Evolutionary conservation across 1,140 invertebrate genomes (phyloP).

Genomic region (Microplitis mediator): DNA sequence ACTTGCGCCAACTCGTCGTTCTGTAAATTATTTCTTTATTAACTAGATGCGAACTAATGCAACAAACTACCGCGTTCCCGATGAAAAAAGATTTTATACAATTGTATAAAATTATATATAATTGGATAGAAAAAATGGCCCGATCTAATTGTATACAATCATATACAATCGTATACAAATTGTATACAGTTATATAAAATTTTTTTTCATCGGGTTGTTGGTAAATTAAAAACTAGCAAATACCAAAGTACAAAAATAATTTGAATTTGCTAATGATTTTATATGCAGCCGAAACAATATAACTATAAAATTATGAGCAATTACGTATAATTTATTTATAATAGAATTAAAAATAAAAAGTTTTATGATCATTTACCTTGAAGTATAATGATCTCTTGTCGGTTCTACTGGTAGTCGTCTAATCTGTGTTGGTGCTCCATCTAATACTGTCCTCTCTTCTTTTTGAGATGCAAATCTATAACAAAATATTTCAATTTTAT

Average conservation of each 20-base stretch:
- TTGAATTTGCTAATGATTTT: no score
- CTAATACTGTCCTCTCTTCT: slow-evolving; percentile 45
- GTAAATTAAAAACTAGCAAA: neutral
- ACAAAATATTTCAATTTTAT: slow-evolving; percentile 14
- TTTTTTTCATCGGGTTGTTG: no score
- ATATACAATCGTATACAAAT: no score
- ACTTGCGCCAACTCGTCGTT: slow-evolving; percentile 50
- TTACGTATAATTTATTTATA: neutral
- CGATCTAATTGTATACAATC: no score
- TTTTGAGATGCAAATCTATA: slow-evolving; percentile 44
- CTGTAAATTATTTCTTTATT: slow-evolving; percentile 48
- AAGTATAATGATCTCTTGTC: slow-evolving; percentile 56
- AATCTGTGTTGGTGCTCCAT: slow-evolving; percentile 42
- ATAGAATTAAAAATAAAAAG: neutral
- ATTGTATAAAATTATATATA: no score
- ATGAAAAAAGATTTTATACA: no score
- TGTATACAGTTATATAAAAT: no score
- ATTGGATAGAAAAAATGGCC: no score
- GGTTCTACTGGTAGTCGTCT: slow-evolving; percentile 44
- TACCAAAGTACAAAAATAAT: neutral
- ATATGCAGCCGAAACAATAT: neutral
- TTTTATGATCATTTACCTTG: slow-evolving; percentile 42
- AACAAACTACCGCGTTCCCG: slow-evolving; percentile 15
- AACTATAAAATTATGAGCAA: neutral
- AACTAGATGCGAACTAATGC: slow-evolving; percentile 25